Conservation (phyloP, 2,888 invertebrate species). For the Ditylenchus weischeri region DNA sequence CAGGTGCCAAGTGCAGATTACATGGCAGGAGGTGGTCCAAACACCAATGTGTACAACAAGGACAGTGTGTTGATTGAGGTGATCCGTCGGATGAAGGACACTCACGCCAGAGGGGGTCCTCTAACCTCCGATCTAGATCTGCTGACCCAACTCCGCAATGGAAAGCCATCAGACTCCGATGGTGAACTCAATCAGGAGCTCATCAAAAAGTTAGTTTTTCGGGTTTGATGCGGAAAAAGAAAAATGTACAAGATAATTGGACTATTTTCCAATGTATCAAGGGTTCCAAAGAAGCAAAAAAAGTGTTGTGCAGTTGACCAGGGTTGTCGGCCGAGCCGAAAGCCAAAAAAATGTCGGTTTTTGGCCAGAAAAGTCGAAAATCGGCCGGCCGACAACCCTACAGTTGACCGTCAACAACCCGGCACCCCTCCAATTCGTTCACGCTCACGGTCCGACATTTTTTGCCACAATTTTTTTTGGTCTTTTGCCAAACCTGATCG, state of each 20-base stretch:
- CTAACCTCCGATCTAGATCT: constrained; percentile 23
- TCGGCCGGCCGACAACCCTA: too few relatives aligned
- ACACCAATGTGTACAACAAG: constrained; percentile 37
- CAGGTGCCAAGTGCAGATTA: background rate
- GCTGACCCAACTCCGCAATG: constrained; percentile 16
- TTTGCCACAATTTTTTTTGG: too few relatives aligned
- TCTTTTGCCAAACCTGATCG: too few relatives aligned
- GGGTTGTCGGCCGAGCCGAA: too few relatives aligned
- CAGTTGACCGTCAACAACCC: too few relatives aligned
- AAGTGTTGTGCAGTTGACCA: too few relatives aligned
- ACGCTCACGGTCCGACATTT: too few relatives aligned
- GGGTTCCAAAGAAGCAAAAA: background rate
- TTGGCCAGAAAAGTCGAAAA: too few relatives aligned
- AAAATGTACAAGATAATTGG: too few relatives aligned
- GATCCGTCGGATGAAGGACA: constrained; percentile 33
- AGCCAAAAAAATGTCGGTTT: too few relatives aligned
- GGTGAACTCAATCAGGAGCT: constrained; percentile 53
- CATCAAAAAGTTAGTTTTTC: constrained; percentile 48
- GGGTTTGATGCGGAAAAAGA: background rate
- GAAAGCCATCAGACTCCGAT: constrained; percentile 25
- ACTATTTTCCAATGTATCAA: background rate
- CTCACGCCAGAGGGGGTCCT: constrained; percentile 20
- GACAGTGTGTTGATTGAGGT: constrained; percentile 47
- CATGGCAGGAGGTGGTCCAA: constrained; percentile 8
- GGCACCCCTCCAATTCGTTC: too few relatives aligned